Evolutionary conservation across 2,888 invertebrate species (phyloP).

Genomic region (Drosophila peninsularis): DNA sequence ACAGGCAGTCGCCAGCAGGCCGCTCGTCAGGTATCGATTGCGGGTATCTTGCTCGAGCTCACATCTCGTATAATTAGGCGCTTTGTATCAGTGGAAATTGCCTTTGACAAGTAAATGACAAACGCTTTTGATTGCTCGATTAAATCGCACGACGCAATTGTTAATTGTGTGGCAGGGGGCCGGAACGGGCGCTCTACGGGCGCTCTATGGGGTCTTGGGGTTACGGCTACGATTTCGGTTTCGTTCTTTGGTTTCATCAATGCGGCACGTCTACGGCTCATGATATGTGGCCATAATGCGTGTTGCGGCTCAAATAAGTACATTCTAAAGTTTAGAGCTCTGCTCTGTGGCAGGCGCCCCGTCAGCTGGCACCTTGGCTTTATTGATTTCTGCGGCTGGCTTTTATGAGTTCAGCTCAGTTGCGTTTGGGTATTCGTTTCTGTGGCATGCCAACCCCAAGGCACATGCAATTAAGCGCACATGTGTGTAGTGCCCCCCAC

Average conservation of each 20-base stretch:
- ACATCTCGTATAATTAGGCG: constrained; percentile 66
- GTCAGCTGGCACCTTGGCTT: constrained; percentile 79
- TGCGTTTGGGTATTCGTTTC: constrained; percentile 34
- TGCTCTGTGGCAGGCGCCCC: not conserved
- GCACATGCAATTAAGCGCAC: constrained; percentile 82
- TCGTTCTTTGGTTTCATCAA: constrained; percentile 43
- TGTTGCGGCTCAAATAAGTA: constrained; percentile 69
- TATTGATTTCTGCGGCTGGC: constrained; percentile 81
- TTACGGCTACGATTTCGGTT: constrained; percentile 19
- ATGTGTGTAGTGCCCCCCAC: constrained; percentile 62
- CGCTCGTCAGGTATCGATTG: constrained; percentile 20
- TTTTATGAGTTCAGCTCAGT: constrained; percentile 69
- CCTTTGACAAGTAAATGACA: constrained; percentile 76
- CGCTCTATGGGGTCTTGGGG: constrained; percentile 21
- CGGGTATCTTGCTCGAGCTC: constrained; percentile 5
- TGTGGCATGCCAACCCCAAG: constrained; percentile 60
- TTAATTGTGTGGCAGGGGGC: constrained; percentile 57
- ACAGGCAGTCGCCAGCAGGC: constrained; percentile 44
- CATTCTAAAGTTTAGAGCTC: constrained; percentile 65
- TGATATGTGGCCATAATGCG: constrained; percentile 76
- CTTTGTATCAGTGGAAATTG: constrained; percentile 62
- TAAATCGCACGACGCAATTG: constrained; percentile 70
- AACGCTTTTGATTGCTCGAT: constrained; percentile 77
- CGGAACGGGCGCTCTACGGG: not conserved
- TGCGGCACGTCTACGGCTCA: constrained; percentile 59